Evolutionary conservation across 2,888 invertebrate species (phyloP), one percentile per base, ranked within the genome.

Genomic region (Lochmaea capreae): DNA sequence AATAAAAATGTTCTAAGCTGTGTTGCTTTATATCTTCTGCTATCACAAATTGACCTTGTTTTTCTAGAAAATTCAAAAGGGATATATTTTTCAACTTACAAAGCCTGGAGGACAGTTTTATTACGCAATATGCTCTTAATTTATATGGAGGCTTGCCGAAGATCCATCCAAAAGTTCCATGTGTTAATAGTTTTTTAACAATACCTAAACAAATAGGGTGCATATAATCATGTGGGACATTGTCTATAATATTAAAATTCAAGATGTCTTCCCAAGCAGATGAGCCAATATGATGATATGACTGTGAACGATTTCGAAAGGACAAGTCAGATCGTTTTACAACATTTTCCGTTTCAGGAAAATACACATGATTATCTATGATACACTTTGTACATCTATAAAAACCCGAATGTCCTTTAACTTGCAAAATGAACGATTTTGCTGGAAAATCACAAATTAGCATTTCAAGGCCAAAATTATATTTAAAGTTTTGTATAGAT

Each of bases 21-120:
- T 49, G 71, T 74, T 4, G 74, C 74, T 59, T 74, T 74, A 33
- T 71, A 74, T 52, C 71, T 46, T 59, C 67, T 71, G 43, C 74
- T 67, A 3, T 74, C 68, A 58, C 14, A 16, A 63, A 74, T 54
- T 16, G 71, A 9, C 33, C 67, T 71, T 4, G 71, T 71, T 49
- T 74, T 74, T 26, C 67, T 54, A 18, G 59, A 11, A 71, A 74
- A 71, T 58, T 74, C 67, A 67, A 26, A 61, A 12, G 71, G 74
- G 26, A 74, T 63, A 71, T 49, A 71, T 26, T 57, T 67, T 67
- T 74, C 39, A 74, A n/a, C 42, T 65, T 42, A 10, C 10, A 16
- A 33, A 74, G 39, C 14, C 26, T 59, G 12, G n/a, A n/a, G 26
- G 43, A 49, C 14, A 67, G 18, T n/a, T 58, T 52, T 39, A 52